Evolutionary conservation across 23 tunicate species (phyloP).

Genomic region (Botrylloides violaceus): DNA sequence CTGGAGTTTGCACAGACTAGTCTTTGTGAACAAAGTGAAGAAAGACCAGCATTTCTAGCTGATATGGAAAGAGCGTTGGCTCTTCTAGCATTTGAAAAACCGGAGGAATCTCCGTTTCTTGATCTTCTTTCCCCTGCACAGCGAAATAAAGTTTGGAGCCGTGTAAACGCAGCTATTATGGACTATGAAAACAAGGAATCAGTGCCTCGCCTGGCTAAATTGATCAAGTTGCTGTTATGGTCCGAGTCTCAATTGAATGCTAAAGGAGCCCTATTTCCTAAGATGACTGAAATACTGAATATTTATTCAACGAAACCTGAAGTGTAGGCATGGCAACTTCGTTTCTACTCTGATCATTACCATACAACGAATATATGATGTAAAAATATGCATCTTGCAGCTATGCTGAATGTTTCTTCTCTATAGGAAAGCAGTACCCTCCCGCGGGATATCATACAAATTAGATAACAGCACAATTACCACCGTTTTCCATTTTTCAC

Average conservation of each 20-base stretch:
- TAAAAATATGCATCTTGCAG: too few relatives aligned
- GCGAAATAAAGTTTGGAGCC: conserved; percentile 93
- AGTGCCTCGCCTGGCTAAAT: conserved; percentile 48
- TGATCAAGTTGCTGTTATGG: conserved; percentile 66
- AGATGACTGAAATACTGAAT: conserved; percentile 55
- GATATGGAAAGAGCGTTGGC: conserved; percentile 91
- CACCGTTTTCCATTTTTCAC: too few relatives aligned
- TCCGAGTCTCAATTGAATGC: conserved; percentile 83
- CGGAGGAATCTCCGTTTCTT: conserved; percentile 84
- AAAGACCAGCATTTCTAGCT: conserved; percentile 74
- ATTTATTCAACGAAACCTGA: background rate
- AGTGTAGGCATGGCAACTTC: too few relatives aligned
- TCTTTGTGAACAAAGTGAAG: conserved; percentile 76
- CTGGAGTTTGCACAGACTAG: conserved; percentile 83
- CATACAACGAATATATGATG: too few relatives aligned
- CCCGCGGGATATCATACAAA: too few relatives aligned
- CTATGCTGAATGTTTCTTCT: too few relatives aligned
- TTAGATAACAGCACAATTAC: too few relatives aligned
- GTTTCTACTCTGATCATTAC: too few relatives aligned
- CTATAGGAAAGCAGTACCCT: too few relatives aligned
- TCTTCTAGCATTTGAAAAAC: conserved; percentile 78
- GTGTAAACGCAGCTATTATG: conserved; percentile 69
- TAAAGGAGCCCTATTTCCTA: conserved; percentile 49
- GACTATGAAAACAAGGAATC: conserved; percentile 60
- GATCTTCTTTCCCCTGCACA: conserved; percentile 73